Evolutionary conservation across 2,113 vertebrate species (phyloP), one percentile per base, ranked within the genome.

Genomic region (Thalassoma bifasciatum): DNA sequence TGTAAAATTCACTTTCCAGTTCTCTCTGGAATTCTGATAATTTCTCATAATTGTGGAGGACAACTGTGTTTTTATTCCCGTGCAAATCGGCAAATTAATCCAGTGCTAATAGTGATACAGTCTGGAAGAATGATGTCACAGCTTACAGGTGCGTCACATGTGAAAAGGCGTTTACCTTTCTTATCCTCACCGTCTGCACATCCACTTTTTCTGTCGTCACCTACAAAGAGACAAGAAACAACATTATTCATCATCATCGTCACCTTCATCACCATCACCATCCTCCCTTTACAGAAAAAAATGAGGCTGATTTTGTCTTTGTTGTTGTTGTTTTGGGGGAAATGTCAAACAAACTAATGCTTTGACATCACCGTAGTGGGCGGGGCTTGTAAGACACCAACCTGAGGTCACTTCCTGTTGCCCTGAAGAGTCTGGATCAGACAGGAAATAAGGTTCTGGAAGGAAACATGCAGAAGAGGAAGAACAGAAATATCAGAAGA

Each of bases 391-490:
- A 56, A 61, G 21, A 79, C 85, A 97, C 96, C 96, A 94, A 99
- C 96, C 97, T 98, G 95, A 92, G 76, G 92, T 90, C 89, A 96
- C 94, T 94, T 95, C 96, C 90, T 95, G 95, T 87, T 95, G 95
- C 85, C 92, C 92, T 93, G 95, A 94, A 92, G 94, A 93, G 92
- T 98, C 96, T 94, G 94, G 86, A 86, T 95, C 94, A 94, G 96
- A 96, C 93, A 95, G 89, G 95, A 95, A 93, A 91, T 94, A 94
- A 94, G 94, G 92, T 82, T 96, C 97, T 97, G 93, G 89, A 94
- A 49, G 37, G 46, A 77, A 37, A 53, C 10, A 88, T 89, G 72
- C 83, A 10, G 10, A 22, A 44, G 38, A 53, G 42, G 10, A 63
- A 10, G 65, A 86, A 24, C 51, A 58, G 19, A 1, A 38, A 30